Conservation (phyloP, 1,140 invertebrate species). For the Orchestia grillus region DNA sequence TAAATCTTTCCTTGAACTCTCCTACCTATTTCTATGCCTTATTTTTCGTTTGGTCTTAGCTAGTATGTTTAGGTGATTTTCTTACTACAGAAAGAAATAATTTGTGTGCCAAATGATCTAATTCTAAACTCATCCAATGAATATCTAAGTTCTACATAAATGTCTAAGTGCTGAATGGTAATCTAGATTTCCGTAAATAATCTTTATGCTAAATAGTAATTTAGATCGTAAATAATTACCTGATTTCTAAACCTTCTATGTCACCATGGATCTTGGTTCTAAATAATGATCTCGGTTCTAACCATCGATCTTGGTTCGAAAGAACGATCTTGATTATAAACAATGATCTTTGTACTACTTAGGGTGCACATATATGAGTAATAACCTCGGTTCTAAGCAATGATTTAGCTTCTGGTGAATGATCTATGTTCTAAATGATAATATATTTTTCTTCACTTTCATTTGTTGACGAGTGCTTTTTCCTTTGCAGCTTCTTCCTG, state of each 20-base stretch:
- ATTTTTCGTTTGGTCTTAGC: too few species aligned
- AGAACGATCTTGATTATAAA: background rate
- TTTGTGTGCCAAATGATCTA: too few species aligned
- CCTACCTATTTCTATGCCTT: too few species aligned
- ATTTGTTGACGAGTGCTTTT: background rate
- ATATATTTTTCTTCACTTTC: background rate
- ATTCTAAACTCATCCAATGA: too few species aligned
- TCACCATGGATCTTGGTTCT: background rate
- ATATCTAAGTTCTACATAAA: too few species aligned
- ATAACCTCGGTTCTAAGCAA: background rate
- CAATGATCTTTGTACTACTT: background rate
- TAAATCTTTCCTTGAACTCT: too few species aligned
- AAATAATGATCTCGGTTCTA: background rate
- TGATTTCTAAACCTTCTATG: background rate
- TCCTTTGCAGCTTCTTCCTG: background rate
- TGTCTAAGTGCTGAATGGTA: background rate
- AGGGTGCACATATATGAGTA: background rate
- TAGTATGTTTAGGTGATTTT: too few species aligned
- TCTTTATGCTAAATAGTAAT: background rate
- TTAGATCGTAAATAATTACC: background rate
- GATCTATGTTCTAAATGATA: too few species aligned
- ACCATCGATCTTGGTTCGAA: background rate
- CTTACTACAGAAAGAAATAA: too few species aligned
- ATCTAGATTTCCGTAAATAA: too few species aligned
- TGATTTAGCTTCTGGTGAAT: background rate